Conservation (phyloP, 2,888 invertebrate species). For the Horisme vitalbata region DNA sequence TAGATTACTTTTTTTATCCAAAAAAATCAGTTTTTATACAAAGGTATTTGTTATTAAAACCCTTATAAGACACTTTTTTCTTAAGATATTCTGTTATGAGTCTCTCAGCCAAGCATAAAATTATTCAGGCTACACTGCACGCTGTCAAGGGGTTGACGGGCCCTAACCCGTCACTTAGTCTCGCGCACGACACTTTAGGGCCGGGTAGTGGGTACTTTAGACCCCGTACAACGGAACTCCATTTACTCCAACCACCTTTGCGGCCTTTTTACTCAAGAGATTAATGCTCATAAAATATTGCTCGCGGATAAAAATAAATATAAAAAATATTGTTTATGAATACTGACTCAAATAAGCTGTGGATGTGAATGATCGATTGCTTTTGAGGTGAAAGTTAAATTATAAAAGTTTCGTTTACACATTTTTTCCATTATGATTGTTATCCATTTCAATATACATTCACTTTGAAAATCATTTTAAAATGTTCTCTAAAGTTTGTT, state of each 20-base stretch:
- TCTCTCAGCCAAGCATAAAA: conserved; percentile 20
- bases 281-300: conserved; percentile 59
- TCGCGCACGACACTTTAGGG: conserved; percentile 32
- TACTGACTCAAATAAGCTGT: not conserved
- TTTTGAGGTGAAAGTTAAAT: not conserved
- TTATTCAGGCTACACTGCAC: conserved; percentile 14
- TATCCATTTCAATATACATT: too few relatives aligned
- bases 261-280: conserved; percentile 46
- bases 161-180: conserved; percentile 19
- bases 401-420: too few relatives aligned
- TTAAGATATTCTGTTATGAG: conserved; percentile 14
- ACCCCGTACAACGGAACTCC: conserved; percentile 69
- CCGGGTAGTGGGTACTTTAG: conserved; percentile 39
- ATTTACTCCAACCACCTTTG: conserved; percentile 60
- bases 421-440: too few relatives aligned
- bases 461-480: too few relatives aligned
- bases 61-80: conserved; percentile 2
- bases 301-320: conserved; percentile 2
- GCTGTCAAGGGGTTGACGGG: conserved; percentile 8
- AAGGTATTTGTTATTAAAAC: not conserved
- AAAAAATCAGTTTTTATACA: not conserved
- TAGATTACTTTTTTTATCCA: too few relatives aligned
- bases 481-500: too few relatives aligned
- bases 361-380: conserved; percentile 4
- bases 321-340: not conserved